phyloP scores from a whole-genome alignment of 2,888 invertebrate species.

The Schizotus pectinicornis region DNA sequence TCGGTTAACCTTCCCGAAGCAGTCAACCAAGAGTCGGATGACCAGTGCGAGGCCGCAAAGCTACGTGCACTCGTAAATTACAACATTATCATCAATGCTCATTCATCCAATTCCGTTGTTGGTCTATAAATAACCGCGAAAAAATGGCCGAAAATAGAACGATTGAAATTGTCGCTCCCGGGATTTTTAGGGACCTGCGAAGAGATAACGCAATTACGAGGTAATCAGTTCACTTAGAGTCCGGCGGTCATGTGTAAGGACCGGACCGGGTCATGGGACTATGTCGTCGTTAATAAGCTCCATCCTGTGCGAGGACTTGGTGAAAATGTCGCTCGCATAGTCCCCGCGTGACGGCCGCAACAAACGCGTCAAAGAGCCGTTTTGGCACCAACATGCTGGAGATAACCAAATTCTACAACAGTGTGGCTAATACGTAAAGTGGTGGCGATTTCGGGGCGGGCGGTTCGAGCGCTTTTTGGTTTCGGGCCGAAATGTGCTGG shows the following conservation, averaged over 20 bases:
- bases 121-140: neutral
- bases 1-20: slow-evolving; percentile 7
- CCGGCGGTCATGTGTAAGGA: slow-evolving; percentile 23
- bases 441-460: neutral
- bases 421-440: slow-evolving; percentile 7
- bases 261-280: slow-evolving; percentile 30
- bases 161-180: neutral
- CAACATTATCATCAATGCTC: neutral
- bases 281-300: slow-evolving; percentile 26
- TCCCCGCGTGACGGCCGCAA: slow-evolving; percentile 4
- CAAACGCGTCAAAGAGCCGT: neutral
- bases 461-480: neutral
- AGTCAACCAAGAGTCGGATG: slow-evolving; percentile 5
- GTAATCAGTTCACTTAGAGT: slow-evolving; percentile 15
- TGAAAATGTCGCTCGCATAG: slow-evolving; percentile 24
- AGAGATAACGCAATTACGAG: slow-evolving; percentile 5
- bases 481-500: slow-evolving; percentile 10
- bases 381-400: slow-evolving; percentile 8
- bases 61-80: slow-evolving; percentile 1
- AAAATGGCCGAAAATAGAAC: neutral
- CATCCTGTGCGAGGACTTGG: slow-evolving; percentile 29
- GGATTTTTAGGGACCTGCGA: neutral
- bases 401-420: slow-evolving; percentile 16
- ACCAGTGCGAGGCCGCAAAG: slow-evolving; percentile 9
- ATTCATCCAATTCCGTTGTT: neutral